Percentiles rank a stretch among this genome's conserved stretches.
Conservation (phyloP, 1,140 invertebrate species). For the Drosophila ambigua region DNA sequence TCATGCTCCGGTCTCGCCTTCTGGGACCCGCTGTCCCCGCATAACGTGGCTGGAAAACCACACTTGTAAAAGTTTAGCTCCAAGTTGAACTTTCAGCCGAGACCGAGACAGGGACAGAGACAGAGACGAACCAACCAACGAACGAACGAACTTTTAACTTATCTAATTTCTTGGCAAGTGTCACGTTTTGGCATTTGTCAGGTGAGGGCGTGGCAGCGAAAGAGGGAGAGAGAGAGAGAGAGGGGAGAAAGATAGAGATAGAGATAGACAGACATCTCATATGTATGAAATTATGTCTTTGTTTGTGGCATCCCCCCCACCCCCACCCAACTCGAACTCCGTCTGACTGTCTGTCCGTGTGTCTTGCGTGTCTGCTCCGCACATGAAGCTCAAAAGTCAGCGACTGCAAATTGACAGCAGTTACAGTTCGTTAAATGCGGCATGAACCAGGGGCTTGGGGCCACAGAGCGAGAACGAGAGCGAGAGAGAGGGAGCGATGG, state of each 20-base stretch:
- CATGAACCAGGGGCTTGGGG: slow-evolving; percentile 33
- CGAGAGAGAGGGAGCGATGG: background rate
- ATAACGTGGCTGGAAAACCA: background rate
- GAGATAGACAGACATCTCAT: slow-evolving; percentile 15
- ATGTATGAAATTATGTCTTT: slow-evolving; percentile 65
- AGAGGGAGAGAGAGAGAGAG: slow-evolving; percentile 10
- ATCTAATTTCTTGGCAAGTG: slow-evolving; percentile 82
- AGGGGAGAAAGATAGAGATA: background rate
- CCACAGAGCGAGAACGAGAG: background rate
- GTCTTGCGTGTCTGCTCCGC: slow-evolving; percentile 1
- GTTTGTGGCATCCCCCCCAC: slow-evolving; percentile 32
- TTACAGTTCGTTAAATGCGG: slow-evolving; percentile 81
- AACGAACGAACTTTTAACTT: slow-evolving; percentile 73
- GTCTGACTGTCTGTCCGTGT: background rate
- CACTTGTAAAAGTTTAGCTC: background rate
- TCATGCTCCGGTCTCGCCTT: too few species aligned
- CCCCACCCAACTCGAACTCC: background rate
- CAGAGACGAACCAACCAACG: slow-evolving; percentile 2
- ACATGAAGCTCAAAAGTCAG: slow-evolving; percentile 72
- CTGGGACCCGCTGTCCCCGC: too few species aligned
- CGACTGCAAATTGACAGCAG: slow-evolving; percentile 82
- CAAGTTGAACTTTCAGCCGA: background rate
- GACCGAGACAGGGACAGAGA: background rate
- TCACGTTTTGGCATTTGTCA: slow-evolving; percentile 81
- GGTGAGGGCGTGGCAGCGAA: slow-evolving; percentile 43